Evolutionary conservation across 2,797 vertebrate genomes (phyloP).

Genomic region (Megaceryle alcyon): DNA sequence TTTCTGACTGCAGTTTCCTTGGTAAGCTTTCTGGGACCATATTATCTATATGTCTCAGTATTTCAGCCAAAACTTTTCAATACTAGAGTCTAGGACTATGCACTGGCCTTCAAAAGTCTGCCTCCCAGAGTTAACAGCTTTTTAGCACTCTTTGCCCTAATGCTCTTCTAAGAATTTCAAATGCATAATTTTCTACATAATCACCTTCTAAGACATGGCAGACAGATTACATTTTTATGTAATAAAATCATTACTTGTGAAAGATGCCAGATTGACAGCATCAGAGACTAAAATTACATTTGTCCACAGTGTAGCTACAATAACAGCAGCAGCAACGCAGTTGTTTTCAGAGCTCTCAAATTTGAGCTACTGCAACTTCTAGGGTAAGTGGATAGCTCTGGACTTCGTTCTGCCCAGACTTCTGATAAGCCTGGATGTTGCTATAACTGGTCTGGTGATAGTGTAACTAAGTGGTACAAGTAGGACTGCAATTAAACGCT

Average conservation of each 20-base stretch:
- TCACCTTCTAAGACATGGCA: background rate
- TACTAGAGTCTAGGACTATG: slow-evolving; percentile 56
- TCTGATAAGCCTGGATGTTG: slow-evolving; percentile 1
- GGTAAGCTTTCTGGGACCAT: slow-evolving; percentile 69
- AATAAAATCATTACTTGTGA: background rate
- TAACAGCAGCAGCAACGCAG: background rate
- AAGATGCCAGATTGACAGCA: slow-evolving; percentile 1
- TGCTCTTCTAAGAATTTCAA: slow-evolving; percentile 28
- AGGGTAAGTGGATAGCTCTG: background rate
- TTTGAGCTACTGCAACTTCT: background rate
- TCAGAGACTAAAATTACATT: slow-evolving; percentile 32
- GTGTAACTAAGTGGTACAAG: background rate
- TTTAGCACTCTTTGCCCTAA: slow-evolving; percentile 6
- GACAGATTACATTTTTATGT: slow-evolving; percentile 7
- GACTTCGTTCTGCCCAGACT: background rate
- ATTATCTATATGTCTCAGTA: slow-evolving; percentile 63
- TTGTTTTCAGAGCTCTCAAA: background rate
- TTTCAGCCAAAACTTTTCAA: slow-evolving; percentile 71
- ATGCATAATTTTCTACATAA: background rate
- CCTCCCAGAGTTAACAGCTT: slow-evolving; percentile 30
- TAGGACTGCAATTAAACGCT: background rate
- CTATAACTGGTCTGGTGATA: slow-evolving; percentile 26
- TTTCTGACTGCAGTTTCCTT: slow-evolving; percentile 74
- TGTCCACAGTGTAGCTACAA: background rate
- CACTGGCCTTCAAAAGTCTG: slow-evolving; percentile 43